A percentile compares a stretch with the other conserved stretches of the same genome.
These are phyloP conservation scores for Calliphora vicina DNA, from an alignment of 1,140 invertebrate species.

Conservation along the genomic window DNA sequence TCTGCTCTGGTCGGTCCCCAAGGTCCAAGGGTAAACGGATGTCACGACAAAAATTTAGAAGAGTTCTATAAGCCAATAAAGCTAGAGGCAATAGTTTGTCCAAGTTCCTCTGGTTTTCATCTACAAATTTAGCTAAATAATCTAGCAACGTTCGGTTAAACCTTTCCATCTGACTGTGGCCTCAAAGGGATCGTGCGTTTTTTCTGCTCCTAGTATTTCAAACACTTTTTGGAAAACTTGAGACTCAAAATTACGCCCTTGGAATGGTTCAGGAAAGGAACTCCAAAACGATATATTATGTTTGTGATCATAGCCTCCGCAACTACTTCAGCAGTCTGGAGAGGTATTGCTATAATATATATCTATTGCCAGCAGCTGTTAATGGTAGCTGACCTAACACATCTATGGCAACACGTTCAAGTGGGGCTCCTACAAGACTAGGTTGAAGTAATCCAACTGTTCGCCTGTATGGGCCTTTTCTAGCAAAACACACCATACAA, in stretches of 20 bases:
- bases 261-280: conserved; percentile 52
- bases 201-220: conserved; percentile 48
- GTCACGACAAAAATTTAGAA: no score
- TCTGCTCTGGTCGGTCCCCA: no score
- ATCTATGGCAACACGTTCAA: conserved; percentile 50
- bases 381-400: conserved; percentile 56
- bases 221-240: conserved; percentile 45
- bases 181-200: conserved; percentile 54
- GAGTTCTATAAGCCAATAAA: no score
- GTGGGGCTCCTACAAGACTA: conserved; percentile 36
- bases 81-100: neutral
- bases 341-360: conserved; percentile 59
- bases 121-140: conserved; percentile 44
- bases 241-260: conserved; percentile 56
- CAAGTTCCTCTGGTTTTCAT: conserved; percentile 43
- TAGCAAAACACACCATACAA: conserved; percentile 42
- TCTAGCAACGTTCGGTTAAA: conserved; percentile 49
- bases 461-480: conserved; percentile 42
- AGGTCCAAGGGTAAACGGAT: no score
- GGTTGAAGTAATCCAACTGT: conserved; percentile 40
- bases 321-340: conserved; percentile 57
- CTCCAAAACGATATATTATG: conserved; percentile 46
- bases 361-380: conserved; percentile 48
- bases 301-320: conserved; percentile 54
- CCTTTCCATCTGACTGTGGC: conserved; percentile 58